These are phyloP conservation scores for Meriones unguiculatus DNA, from an alignment of 2,113 vertebrate species.

Conservation along the genomic window DNA sequence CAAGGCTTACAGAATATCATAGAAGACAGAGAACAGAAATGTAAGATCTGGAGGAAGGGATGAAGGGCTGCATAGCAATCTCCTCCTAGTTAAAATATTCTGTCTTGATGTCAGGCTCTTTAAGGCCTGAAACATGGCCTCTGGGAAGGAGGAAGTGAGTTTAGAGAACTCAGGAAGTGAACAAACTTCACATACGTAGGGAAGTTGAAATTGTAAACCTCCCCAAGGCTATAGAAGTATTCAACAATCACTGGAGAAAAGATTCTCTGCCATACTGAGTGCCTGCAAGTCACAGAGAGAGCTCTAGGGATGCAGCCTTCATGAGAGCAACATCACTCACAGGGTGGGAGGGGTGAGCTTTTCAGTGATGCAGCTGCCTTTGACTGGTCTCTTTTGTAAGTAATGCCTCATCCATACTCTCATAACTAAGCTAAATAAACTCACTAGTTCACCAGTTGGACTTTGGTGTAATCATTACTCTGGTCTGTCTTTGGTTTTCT, in stretches of 20 bases:
- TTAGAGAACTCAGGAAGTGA: no score
- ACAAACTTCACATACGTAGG: neutral
- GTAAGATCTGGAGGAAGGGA: neutral
- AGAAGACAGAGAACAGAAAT: neutral
- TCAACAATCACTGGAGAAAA: neutral
- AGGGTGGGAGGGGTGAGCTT: no score
- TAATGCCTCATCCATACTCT: neutral
- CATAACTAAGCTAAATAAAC: neutral
- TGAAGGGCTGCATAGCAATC: neutral
- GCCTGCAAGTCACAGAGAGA: neutral
- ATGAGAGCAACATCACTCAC: neutral
- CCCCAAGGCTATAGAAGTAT: no score
- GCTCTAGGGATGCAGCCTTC: neutral
- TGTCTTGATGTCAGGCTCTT: neutral
- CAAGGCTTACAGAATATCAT: neutral
- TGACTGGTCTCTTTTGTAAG: neutral
- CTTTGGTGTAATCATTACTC: neutral
- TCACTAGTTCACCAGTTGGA: neutral
- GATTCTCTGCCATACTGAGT: neutral
- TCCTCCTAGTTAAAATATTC: neutral
- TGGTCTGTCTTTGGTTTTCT: neutral
- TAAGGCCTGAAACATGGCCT: neutral
- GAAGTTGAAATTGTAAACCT: neutral
- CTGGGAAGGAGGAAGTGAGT: no score
- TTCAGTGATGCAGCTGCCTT: neutral